phyloP scores from a whole-genome alignment of 1,140 invertebrate species.

The Colletes gigas region DNA sequence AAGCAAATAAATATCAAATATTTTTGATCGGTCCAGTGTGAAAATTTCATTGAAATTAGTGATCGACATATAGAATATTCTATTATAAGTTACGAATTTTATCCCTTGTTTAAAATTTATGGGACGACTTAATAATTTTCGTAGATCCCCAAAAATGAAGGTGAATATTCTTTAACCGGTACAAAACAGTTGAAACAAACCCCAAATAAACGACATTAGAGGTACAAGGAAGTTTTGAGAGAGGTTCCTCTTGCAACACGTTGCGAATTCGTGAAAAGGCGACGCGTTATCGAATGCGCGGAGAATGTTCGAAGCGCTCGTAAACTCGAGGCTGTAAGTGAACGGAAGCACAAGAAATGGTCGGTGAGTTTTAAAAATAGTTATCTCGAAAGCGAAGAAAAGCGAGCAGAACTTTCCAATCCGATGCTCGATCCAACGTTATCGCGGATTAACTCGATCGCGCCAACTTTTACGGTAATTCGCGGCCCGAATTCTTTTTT shows the following conservation, averaged over 20 bases:
- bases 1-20: too few species aligned
- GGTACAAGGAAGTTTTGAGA: too few species aligned
- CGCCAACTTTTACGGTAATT: slow-evolving; percentile 7
- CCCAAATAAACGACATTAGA: too few species aligned
- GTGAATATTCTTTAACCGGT: too few species aligned
- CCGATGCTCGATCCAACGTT: not conserved
- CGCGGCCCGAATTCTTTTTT: not conserved
- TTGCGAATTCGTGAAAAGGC: not conserved
- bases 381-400: slow-evolving; percentile 17
- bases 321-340: not conserved
- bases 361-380: slow-evolving; percentile 24
- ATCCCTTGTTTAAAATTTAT: too few species aligned
- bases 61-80: too few species aligned
- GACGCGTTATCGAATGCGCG: not conserved
- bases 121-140: too few species aligned
- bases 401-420: slow-evolving; percentile 21
- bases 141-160: too few species aligned
- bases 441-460: not conserved
- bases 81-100: too few species aligned
- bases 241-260: not conserved
- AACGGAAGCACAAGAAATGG: not conserved
- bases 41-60: too few species aligned
- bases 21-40: too few species aligned
- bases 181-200: too few species aligned
- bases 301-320: not conserved